Evolutionary conservation across 2,888 invertebrate genomes (phyloP).

Genomic region (Artemia sinica): DNA sequence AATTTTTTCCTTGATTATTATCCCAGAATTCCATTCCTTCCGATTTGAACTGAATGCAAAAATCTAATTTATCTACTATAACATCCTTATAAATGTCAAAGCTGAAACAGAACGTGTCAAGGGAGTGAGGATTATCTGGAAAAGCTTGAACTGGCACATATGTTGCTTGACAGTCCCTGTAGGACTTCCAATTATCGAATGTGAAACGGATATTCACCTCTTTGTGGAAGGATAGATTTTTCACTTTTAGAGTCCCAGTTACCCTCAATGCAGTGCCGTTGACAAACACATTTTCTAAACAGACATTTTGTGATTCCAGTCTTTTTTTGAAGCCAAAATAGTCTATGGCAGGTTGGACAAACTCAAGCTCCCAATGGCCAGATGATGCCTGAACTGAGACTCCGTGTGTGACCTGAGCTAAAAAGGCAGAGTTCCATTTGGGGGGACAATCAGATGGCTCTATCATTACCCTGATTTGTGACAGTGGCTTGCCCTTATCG

Average conservation of each 20-base stretch:
- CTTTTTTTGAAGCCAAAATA: conserved; percentile 65
- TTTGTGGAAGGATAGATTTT: conserved; percentile 72
- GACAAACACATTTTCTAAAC: conserved; percentile 78
- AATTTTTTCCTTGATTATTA: conserved; percentile 58
- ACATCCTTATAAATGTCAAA: conserved; percentile 43
- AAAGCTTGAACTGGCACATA: conserved; percentile 41
- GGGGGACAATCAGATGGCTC: conserved; percentile 85
- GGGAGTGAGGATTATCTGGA: conserved; percentile 44
- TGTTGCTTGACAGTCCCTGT: conserved; percentile 57
- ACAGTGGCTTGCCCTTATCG: conserved; percentile 60
- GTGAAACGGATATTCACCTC: conserved; percentile 64
- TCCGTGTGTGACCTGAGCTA: conserved; percentile 36
- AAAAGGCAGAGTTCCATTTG: conserved; percentile 51
- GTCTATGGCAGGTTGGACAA: conserved; percentile 80
- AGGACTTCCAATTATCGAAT: conserved; percentile 61
- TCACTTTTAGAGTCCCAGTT: conserved; percentile 78
- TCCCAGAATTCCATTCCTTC: conserved; percentile 68
- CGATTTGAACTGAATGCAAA: conserved; percentile 69
- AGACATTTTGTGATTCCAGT: conserved; percentile 59
- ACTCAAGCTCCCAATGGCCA: conserved; percentile 58
- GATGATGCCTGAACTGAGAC: conserved; percentile 26
- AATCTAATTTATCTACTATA: conserved; percentile 42
- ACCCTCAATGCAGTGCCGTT: conserved; percentile 51
- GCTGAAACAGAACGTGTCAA: conserved; percentile 77
- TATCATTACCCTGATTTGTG: conserved; percentile 59